Evolutionary conservation across 1,140 invertebrate genomes (phyloP), one percentile per base, ranked within the genome.

Genomic region (Galleria mellonella): DNA sequence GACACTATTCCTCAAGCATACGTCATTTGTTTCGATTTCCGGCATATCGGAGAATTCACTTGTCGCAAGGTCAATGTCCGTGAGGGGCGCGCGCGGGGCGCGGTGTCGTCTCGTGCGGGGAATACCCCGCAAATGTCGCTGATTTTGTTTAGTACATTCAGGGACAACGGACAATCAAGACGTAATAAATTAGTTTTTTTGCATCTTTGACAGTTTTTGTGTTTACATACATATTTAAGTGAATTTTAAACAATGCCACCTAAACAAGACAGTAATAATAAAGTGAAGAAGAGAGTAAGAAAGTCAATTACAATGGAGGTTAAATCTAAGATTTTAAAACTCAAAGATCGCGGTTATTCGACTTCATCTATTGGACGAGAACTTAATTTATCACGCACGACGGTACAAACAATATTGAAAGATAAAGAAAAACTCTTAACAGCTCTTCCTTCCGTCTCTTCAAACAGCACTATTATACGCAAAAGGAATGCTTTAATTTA

Each of bases 401-500:
- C 32, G 7, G 32, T 35, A 35, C 32, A 35, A 35, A 35, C 12
- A 35, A 11, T 35, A 35, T 35, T 35, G 32, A 35, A 35, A 31
- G 30, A 31, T 31, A 31, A 31, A 31, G 30, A 31, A 31, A 31
- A 31, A 31, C 30, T 23, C 17, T 32, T 35, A 35, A 35, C 32
- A 35, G 32, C 32, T 35, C 13, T 14, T 8, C 32, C 32, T 35
- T 35, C 32, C 32, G 12, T 14, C 32, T 35, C 32, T 13, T 35
- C 12, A 35, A 35, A 35, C 13, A 12, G 13, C 32, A 35, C 32
- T 35, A 35, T 14, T 35, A 35, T 35, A 35, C 13, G 32, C 9
- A 35, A 35, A 35, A 35, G 32, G 32, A 35, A 14, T 35, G 32
- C 32, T 35, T 35, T 11, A 35, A 35, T 35, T 35, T 35, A 13